phyloP scores from a whole-genome alignment of 2,888 invertebrate species.

The Galeruca laticollis region DNA sequence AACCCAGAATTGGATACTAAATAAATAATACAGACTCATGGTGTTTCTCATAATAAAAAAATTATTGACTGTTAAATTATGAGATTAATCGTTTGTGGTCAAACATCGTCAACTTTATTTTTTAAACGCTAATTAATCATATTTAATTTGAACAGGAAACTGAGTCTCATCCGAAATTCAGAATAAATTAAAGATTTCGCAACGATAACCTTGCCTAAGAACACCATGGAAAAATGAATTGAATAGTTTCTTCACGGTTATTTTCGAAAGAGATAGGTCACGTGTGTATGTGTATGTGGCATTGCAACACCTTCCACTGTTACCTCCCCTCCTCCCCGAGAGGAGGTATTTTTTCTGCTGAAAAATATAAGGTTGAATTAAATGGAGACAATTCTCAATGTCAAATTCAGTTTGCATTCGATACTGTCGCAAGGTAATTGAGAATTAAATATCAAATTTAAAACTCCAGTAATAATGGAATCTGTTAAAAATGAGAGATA shows the following conservation, averaged over 20 bases:
- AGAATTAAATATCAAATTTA: too few relatives aligned
- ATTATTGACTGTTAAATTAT: neutral
- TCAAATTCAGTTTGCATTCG: slow-evolving; percentile 8
- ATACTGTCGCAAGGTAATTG: slow-evolving; percentile 9
- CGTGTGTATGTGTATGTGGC: slow-evolving; percentile 14
- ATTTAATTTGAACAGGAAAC: neutral
- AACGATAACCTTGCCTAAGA: slow-evolving; percentile 40
- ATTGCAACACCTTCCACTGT: neutral
- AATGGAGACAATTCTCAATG: too few relatives aligned
- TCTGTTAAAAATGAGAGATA: too few relatives aligned
- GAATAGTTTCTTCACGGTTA: slow-evolving; percentile 43
- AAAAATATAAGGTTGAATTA: too few relatives aligned
- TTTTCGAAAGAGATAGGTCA: slow-evolving; percentile 40
- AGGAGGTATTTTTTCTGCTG: too few relatives aligned
- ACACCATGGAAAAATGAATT: slow-evolving; percentile 48
- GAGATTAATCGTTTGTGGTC: neutral
- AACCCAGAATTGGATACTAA: too few relatives aligned
- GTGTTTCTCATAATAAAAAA: too few relatives aligned
- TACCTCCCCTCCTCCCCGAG: neutral
- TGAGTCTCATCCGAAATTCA: neutral
- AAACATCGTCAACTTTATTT: neutral
- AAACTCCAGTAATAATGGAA: too few relatives aligned
- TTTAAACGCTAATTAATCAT: neutral
- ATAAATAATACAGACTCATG: too few relatives aligned
- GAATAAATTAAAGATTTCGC: slow-evolving; percentile 27